These are phyloP conservation scores for Hypotaenidia okinawae DNA, from an alignment of 2,797 vertebrate species.

Conservation along the genomic window DNA sequence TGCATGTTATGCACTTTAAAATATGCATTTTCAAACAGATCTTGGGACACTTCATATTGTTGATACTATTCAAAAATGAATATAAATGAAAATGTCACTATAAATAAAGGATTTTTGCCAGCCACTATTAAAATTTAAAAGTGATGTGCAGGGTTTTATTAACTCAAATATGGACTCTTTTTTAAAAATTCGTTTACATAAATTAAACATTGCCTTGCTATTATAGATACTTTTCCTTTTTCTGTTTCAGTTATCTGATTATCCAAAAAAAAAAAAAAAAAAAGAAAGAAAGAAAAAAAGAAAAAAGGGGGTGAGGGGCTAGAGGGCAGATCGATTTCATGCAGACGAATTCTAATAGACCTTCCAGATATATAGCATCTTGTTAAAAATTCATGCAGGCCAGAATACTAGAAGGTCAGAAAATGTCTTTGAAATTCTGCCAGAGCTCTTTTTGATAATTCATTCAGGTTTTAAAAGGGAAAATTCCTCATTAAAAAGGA, in stretches of 20 bases:
- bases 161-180: conserved; percentile 42
- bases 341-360: conserved; percentile 73
- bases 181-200: conserved; percentile 40
- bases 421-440: conserved; percentile 84
- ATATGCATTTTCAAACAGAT: conserved; percentile 28
- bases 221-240: conserved; percentile 54
- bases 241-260: conserved; percentile 48
- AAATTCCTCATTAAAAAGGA: conserved; percentile 80
- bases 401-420: conserved; percentile 82
- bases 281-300: accelerated
- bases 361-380: conserved; percentile 76
- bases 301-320: background rate
- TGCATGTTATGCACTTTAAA: conserved; percentile 30
- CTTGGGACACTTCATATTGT: conserved; percentile 28
- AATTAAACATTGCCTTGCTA: conserved; percentile 58
- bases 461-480: conserved; percentile 80
- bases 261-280: background rate
- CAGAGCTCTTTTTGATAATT: conserved; percentile 80
- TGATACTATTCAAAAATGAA: conserved; percentile 45
- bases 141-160: conserved; percentile 25
- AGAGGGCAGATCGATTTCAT: conserved; percentile 61
- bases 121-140: conserved; percentile 65
- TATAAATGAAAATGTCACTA: conserved; percentile 53
- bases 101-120: conserved; percentile 54
- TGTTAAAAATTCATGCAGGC: conserved; percentile 82